phyloP scores from a whole-genome alignment of 2,888 invertebrate species.

The Lycia hirtaria region DNA sequence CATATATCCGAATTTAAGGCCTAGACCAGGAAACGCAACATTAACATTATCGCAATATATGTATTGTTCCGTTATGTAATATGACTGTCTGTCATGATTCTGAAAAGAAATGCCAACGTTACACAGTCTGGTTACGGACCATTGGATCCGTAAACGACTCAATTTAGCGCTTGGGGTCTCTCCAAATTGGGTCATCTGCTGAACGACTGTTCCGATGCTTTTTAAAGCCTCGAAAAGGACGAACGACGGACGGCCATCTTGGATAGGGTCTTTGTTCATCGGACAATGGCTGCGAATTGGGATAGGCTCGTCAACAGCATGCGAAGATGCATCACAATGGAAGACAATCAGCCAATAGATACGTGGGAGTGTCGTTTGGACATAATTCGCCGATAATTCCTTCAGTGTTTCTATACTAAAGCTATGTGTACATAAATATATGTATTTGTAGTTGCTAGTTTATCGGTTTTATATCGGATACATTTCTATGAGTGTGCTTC shows the following conservation, averaged over 20 bases:
- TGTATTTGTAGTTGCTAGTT: neutral
- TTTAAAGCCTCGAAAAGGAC: conserved; percentile 44
- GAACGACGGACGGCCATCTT: conserved; percentile 55
- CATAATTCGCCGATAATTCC: conserved; percentile 20
- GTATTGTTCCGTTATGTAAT: conserved; percentile 25
- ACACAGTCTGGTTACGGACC: conserved; percentile 43
- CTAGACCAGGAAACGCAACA: neutral
- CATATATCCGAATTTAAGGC: neutral
- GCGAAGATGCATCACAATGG: conserved; percentile 62
- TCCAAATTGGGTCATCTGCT: conserved; percentile 58
- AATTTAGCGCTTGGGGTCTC: conserved; percentile 57
- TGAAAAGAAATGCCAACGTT: conserved; percentile 44
- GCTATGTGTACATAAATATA: neutral
- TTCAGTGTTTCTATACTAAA: neutral
- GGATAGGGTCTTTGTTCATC: conserved; percentile 64
- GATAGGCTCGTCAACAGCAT: conserved; percentile 62
- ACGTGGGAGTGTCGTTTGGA: conserved; percentile 32
- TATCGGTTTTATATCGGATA: too few species aligned
- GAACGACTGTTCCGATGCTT: conserved; percentile 39
- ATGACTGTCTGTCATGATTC: conserved; percentile 20
- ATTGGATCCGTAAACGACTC: conserved; percentile 54
- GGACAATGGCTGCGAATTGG: conserved; percentile 74
- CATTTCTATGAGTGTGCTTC: too few species aligned
- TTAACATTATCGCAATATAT: neutral
- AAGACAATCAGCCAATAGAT: conserved; percentile 58